Conservation (phyloP, 2,888 invertebrate species). For the Antheraea yamamai region DNA sequence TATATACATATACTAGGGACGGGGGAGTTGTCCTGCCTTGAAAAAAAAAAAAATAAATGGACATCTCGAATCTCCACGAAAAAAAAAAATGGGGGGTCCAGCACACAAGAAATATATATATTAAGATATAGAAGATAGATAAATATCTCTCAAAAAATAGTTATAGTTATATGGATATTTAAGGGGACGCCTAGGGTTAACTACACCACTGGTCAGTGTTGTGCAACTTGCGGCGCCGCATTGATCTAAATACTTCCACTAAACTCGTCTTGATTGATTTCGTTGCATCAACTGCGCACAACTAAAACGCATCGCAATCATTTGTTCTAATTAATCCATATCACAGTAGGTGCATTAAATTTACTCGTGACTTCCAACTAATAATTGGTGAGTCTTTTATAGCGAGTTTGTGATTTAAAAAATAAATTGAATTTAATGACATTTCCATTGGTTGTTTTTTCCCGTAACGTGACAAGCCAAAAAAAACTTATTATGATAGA, state of each 20-base stretch:
- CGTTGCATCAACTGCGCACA: conserved; percentile 1
- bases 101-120: too few relatives aligned
- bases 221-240: not conserved
- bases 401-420: not conserved
- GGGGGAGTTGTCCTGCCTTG: too few relatives aligned
- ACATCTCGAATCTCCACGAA: too few relatives aligned
- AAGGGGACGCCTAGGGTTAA: not conserved
- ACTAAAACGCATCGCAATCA: conserved; percentile 2
- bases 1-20: too few relatives aligned
- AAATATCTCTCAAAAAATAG: not conserved
- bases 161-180: not conserved
- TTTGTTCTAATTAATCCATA: conserved; percentile 10
- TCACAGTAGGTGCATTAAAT: not conserved
- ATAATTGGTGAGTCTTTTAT: not conserved
- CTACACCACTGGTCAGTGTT: not conserved
- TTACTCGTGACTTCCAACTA: not conserved
- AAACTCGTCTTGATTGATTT: conserved; percentile 22
- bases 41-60: too few relatives aligned
- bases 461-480: too few relatives aligned
- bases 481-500: too few relatives aligned
- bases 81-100: too few relatives aligned
- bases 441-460: not conserved
- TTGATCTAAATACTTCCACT: conserved; percentile 7
- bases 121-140: not conserved
- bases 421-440: not conserved